Percentiles rank a stretch among this genome's conserved stretches.
Evolutionary conservation across 2,113 vertebrate genomes (phyloP).

Genomic region (Edolisoma coerulescens): DNA sequence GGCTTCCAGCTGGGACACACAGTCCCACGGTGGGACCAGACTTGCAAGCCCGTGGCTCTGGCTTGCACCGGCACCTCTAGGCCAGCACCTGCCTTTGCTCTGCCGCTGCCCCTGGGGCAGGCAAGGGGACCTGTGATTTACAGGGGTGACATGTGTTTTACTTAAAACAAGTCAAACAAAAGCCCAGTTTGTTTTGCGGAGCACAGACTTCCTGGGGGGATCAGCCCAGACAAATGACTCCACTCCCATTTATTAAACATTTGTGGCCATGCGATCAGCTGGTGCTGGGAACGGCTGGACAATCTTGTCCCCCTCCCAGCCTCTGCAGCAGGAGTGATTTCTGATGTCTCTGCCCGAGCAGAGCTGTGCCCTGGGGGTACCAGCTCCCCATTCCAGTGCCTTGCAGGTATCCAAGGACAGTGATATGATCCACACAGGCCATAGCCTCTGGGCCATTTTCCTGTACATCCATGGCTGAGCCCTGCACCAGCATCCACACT

Average conservation of each 20-base stretch:
- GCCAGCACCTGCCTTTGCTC: background rate
- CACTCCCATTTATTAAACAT: conserved; percentile 3
- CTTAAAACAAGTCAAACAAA: conserved; percentile 51
- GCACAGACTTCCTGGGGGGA: background rate
- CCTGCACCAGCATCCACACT: no score
- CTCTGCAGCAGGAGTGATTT: background rate
- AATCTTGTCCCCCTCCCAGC: background rate
- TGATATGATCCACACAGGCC: background rate
- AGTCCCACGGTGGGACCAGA: background rate
- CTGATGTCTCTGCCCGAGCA: accelerated
- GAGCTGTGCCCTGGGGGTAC: background rate
- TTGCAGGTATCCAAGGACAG: background rate
- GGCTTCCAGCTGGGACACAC: accelerated
- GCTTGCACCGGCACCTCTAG: background rate
- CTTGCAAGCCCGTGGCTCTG: no score
- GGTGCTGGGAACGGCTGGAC: background rate
- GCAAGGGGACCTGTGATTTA: conserved; percentile 27
- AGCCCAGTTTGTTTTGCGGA: background rate
- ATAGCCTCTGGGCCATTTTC: background rate
- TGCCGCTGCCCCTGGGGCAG: background rate
- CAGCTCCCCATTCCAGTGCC: accelerated
- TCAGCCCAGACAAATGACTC: conserved; percentile 34
- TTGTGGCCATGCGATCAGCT: background rate
- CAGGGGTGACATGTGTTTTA: conserved; percentile 7
- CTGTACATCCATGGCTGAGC: background rate